Percentiles rank a stretch among this genome's conserved stretches.
Conservation (phyloP, 2,113 vertebrate species). For the Anthoscopus minutus region DNA sequence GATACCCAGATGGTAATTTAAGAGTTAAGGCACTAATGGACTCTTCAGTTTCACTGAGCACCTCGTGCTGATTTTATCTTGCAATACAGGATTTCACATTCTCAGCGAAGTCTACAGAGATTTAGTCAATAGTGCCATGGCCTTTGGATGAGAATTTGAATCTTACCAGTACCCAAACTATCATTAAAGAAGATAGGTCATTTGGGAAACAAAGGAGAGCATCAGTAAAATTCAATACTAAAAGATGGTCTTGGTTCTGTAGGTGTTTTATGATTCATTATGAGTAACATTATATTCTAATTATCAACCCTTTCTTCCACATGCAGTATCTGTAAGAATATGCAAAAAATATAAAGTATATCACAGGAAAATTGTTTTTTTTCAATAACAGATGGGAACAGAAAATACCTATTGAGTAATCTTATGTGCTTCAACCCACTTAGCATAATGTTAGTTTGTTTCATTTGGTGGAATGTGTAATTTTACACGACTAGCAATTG, state of each 20-base stretch:
- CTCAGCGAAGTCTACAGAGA: constrained; percentile 83
- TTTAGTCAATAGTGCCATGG: constrained; percentile 75
- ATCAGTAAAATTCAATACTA: constrained; percentile 57
- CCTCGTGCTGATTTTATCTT: constrained; percentile 79
- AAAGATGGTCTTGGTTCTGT: constrained; percentile 10
- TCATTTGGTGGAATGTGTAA: constrained; percentile 16
- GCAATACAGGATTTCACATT: constrained; percentile 81
- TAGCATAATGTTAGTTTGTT: constrained; percentile 12
- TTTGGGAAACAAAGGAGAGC: constrained; percentile 9
- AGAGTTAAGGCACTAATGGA: constrained; percentile 67
- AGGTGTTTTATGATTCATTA: constrained; percentile 37
- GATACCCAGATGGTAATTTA: neutral
- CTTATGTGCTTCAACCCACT: neutral
- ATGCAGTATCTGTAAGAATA: neutral
- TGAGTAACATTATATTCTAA: constrained; percentile 27
- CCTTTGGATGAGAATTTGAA: constrained; percentile 59
- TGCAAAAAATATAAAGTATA: neutral
- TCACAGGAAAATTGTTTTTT: constrained; percentile 1
- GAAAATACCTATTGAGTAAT: constrained; percentile 16
- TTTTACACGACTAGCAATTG: constrained; percentile 16
- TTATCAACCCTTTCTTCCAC: neutral
- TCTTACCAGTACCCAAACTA: constrained; percentile 43
- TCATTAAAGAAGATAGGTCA: constrained; percentile 40
- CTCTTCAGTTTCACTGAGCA: constrained; percentile 62
- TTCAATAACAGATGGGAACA: constrained; percentile 37